phyloP scores from a whole-genome alignment of 2,888 invertebrate species.

The Oxyteleia sp. region DNA sequence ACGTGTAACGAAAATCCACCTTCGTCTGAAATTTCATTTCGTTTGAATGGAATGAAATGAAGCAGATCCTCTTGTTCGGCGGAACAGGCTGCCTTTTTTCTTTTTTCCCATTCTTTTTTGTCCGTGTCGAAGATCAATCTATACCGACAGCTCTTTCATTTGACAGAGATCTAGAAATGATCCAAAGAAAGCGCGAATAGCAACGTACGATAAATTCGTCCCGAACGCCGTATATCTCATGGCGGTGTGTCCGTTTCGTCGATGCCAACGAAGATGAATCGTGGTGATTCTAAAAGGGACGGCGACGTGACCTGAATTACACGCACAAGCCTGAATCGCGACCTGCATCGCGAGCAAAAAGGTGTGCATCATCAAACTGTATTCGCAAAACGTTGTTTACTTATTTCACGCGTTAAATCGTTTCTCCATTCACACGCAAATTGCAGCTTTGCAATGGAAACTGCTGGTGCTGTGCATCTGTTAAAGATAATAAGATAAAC shows the following conservation, averaged over 20 bases:
- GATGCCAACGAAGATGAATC: conserved; percentile 77
- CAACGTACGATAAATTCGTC: conserved; percentile 67
- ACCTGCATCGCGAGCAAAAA: conserved; percentile 16
- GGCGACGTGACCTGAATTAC: conserved; percentile 68
- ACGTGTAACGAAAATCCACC: conserved; percentile 36
- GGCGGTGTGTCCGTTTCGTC: conserved; percentile 73
- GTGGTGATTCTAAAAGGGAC: conserved; percentile 77
- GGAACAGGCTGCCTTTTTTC: conserved; percentile 17
- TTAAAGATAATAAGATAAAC: too few relatives aligned
- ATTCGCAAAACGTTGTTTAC: conserved; percentile 4
- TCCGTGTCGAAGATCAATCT: conserved; percentile 45
- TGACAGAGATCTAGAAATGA: conserved; percentile 60
- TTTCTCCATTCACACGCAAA: not conserved
- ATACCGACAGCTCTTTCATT: conserved; percentile 46
- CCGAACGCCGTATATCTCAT: conserved; percentile 54
- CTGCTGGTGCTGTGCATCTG: not conserved
- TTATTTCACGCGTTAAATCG: not conserved
- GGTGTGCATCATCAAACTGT: conserved; percentile 13
- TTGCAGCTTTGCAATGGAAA: not conserved
- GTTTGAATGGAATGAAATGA: conserved; percentile 53
- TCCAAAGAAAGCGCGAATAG: conserved; percentile 49
- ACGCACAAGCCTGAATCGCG: conserved; percentile 37
- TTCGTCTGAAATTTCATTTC: conserved; percentile 32
- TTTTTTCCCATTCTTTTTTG: conserved; percentile 11
- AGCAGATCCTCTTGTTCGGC: conserved; percentile 42